phyloP scores from a whole-genome alignment of 2,113 vertebrate species.

The Meles meles region DNA sequence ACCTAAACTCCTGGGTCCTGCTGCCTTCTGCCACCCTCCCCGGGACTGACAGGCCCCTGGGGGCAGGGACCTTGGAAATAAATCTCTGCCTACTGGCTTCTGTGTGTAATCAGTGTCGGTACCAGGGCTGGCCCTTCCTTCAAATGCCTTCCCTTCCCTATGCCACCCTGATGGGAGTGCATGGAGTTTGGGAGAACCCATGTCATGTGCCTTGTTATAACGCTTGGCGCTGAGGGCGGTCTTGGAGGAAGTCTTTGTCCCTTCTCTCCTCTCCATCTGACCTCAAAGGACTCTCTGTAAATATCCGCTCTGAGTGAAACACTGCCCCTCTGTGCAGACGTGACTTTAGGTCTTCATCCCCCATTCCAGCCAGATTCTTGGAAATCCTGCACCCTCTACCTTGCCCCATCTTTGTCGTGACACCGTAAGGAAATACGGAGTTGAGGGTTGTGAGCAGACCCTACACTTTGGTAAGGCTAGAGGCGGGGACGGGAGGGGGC shows the following conservation, averaged over 20 bases:
- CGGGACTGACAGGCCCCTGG: conserved; percentile 7
- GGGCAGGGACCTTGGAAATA: conserved; percentile 60
- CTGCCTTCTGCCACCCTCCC: not conserved
- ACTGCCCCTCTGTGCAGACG: not conserved
- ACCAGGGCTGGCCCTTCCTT: not conserved
- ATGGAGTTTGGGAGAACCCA: not conserved
- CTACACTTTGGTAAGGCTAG: not conserved
- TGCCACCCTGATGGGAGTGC: not conserved
- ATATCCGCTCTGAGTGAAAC: not conserved
- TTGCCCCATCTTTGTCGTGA: not conserved
- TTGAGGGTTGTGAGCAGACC: no score
- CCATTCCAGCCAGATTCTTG: not conserved
- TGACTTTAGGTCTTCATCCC: not conserved
- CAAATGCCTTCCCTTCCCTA: not conserved
- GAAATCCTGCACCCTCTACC: not conserved
- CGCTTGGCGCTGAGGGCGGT: not conserved
- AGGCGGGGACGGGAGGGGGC: not conserved
- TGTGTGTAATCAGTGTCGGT: conserved; percentile 3
- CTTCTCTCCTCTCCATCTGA: not conserved
- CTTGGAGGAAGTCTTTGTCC: not conserved
- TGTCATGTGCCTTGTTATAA: not conserved
- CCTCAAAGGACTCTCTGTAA: not conserved
- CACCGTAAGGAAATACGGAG: not conserved
- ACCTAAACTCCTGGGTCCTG: not conserved
- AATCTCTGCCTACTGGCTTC: conserved; percentile 62